A percentile compares a stretch with the other conserved stretches of the same genome.
Conservation (phyloP, 2,797 vertebrate genomes). For the Anguilla obscura region DNA sequence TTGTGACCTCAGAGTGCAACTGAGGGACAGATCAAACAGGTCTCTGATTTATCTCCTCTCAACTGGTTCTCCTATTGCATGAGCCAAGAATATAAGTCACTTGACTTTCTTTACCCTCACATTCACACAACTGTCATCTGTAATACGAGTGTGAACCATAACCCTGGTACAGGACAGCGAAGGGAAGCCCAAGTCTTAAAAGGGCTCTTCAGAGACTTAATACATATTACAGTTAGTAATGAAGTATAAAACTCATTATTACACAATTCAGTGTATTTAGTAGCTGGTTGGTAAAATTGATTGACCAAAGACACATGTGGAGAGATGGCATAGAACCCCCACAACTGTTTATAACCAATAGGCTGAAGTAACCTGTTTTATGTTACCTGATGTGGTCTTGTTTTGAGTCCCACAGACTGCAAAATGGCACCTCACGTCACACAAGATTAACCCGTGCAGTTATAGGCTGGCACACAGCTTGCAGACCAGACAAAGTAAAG, state of each 20-base stretch:
- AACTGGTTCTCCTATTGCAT: not conserved
- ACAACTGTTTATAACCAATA: conserved; percentile 19
- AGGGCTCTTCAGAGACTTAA: conserved; percentile 1
- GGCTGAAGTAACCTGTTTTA: conserved; percentile 12
- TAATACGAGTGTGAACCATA: conserved; percentile 11
- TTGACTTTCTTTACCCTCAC: conserved; percentile 8
- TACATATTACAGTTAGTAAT: not conserved
- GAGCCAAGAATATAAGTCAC: conserved; percentile 14
- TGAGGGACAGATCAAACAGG: not conserved
- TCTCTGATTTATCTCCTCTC: conserved; percentile 4
- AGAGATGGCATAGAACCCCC: not conserved
- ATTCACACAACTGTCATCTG: conserved; percentile 13
- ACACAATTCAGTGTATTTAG: not conserved
- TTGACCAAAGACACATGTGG: not conserved
- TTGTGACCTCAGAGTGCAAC: conserved; percentile 1
- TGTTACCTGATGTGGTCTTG: conserved; percentile 39
- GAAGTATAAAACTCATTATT: not conserved
- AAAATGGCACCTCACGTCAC: conserved; percentile 48
- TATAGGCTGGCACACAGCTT: conserved; percentile 55
- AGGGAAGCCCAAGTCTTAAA: not conserved
- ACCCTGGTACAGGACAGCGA: not conserved
- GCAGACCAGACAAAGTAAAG: conserved; percentile 64
- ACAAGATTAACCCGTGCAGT: conserved; percentile 63
- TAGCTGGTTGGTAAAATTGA: not conserved
- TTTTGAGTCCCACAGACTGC: conserved; percentile 42